A percentile compares a stretch with the other conserved stretches of the same genome.
phyloP scores from a whole-genome alignment of 2,888 invertebrate species.

The Drosophila kanekoi region DNA sequence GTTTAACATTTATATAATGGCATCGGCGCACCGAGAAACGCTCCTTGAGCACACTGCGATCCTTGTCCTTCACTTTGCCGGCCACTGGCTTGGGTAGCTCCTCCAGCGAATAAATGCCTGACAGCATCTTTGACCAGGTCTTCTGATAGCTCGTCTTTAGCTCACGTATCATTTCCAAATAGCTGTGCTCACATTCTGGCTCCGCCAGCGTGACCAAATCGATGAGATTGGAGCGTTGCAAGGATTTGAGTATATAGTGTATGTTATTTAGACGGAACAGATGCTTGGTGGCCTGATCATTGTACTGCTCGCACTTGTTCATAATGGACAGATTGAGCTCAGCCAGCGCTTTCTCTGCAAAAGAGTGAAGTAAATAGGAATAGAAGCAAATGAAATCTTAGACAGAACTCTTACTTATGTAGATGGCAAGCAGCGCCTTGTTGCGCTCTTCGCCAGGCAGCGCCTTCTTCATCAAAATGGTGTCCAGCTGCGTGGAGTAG shows the following conservation, averaged over 20 bases:
- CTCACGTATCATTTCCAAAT: constrained; percentile 94
- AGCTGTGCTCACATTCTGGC: constrained; percentile 93
- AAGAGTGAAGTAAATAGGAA: neutral
- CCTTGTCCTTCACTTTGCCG: constrained; percentile 93
- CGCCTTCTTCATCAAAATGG: constrained; percentile 85
- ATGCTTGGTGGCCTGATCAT: constrained; percentile 93
- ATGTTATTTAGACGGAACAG: constrained; percentile 97
- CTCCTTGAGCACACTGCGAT: constrained; percentile 94
- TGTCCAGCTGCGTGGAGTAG: constrained; percentile 86
- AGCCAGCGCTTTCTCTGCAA: constrained; percentile 93
- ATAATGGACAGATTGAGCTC: constrained; percentile 95
- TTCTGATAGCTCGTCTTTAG: constrained; percentile 88
- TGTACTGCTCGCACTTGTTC: constrained; percentile 96
- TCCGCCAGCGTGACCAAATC: constrained; percentile 93
- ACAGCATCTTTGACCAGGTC: constrained; percentile 94
- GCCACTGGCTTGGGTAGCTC: constrained; percentile 89
- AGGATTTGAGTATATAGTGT: constrained; percentile 96
- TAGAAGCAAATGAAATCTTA: no score
- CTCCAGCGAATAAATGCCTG: constrained; percentile 89
- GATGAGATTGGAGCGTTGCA: constrained; percentile 93
- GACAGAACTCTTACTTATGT: constrained; percentile 89
- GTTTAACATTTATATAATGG: neutral
- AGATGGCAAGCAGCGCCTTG: constrained; percentile 90
- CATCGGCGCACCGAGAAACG: constrained; percentile 91
- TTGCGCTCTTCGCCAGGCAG: constrained; percentile 86